phyloP scores from a whole-genome alignment of 2,797 vertebrate genomes.

The Pangasius larnaudii region DNA sequence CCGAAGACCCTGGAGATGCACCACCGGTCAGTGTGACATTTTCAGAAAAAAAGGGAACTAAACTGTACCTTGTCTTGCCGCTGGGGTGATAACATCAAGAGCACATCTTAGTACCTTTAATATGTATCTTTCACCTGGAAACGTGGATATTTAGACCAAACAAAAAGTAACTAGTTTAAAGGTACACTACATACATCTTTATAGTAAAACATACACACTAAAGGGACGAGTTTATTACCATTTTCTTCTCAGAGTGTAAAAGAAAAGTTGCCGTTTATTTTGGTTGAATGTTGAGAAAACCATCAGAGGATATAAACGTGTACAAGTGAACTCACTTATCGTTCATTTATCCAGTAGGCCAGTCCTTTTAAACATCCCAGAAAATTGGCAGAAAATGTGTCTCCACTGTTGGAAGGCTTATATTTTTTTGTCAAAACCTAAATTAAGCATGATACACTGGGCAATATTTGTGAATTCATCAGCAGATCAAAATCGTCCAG shows the following conservation, averaged over 20 bases:
- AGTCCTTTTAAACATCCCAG: background rate
- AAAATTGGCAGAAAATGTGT: background rate
- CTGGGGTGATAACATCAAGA: no score
- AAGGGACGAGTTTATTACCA: background rate
- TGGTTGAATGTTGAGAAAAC: background rate
- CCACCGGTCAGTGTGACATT: background rate
- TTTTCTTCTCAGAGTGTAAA: background rate
- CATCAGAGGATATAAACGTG: background rate
- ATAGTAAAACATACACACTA: background rate
- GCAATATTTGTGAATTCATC: constrained; percentile 34
- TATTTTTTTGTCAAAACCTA: constrained; percentile 30
- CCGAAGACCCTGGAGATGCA: background rate
- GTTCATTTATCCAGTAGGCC: background rate
- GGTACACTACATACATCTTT: background rate
- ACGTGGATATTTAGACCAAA: background rate
- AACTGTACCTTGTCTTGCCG: background rate
- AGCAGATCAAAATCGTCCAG: constrained; percentile 25
- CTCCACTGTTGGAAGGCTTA: background rate
- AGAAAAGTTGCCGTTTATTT: background rate
- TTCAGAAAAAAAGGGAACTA: background rate
- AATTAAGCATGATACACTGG: constrained; percentile 22
- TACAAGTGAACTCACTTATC: background rate
- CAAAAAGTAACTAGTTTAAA: background rate
- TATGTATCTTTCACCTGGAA: background rate
- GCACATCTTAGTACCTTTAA: background rate